These are phyloP conservation scores for Macrosoma leucophasiata DNA, from an alignment of 2,888 invertebrate genomes.

Conservation along the genomic window DNA sequence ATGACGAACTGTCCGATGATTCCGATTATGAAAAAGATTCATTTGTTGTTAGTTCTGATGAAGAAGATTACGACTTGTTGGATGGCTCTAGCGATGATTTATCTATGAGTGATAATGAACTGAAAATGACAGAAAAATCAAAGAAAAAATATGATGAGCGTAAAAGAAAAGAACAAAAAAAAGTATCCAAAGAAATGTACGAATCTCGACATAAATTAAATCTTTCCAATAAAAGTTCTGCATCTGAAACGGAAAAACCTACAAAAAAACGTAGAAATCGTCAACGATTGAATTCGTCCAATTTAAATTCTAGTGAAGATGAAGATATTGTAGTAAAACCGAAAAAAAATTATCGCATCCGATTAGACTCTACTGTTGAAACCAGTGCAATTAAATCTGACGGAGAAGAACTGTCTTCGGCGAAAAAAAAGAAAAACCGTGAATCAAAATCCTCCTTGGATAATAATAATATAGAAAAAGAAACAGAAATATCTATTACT, in stretches of 20 bases:
- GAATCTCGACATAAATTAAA: constrained; percentile 52
- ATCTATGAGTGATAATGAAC: constrained; percentile 59
- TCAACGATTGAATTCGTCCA: constrained; percentile 36
- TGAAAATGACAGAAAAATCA: constrained; percentile 56
- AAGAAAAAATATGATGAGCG: constrained; percentile 61
- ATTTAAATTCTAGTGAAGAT: constrained; percentile 44
- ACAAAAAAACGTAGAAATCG: constrained; percentile 38
- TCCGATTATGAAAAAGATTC: constrained; percentile 70
- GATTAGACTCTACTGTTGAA: constrained; percentile 51
- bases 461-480: constrained; percentile 37
- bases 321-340: constrained; percentile 30
- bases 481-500: constrained; percentile 49
- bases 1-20: constrained; percentile 57
- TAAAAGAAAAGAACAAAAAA: constrained; percentile 58
- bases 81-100: constrained; percentile 65
- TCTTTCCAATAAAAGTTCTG: constrained; percentile 30
- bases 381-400: constrained; percentile 22
- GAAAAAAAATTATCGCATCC: constrained; percentile 44
- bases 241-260: constrained; percentile 22
- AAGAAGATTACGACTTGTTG: constrained; percentile 56
- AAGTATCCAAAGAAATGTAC: constrained; percentile 64
- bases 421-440: constrained; percentile 32
- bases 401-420: constrained; percentile 4
- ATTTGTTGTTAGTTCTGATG: constrained; percentile 70
- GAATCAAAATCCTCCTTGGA: constrained; percentile 35